These are phyloP conservation scores for Drosophila neotestacea DNA, from an alignment of 2,888 invertebrate genomes.

Conservation along the genomic window DNA sequence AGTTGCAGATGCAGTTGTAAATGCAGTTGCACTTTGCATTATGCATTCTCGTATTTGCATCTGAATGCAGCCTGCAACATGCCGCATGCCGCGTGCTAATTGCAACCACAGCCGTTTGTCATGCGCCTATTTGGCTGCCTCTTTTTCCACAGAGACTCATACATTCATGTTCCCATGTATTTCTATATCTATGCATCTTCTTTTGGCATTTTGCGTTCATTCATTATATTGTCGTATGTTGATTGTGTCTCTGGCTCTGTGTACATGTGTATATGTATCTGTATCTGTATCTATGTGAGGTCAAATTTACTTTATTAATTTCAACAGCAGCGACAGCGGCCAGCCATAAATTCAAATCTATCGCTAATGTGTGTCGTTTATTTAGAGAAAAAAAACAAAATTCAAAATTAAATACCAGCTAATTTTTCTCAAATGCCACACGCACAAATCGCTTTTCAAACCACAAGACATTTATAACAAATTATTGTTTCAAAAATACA, in stretches of 20 bases:
- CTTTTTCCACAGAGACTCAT: slow-evolving; percentile 5
- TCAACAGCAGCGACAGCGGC: slow-evolving; percentile 58
- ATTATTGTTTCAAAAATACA: slow-evolving; percentile 40
- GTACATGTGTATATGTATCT: background rate
- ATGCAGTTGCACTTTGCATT: slow-evolving; percentile 9
- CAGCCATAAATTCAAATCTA: slow-evolving; percentile 73
- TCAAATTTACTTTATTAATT: slow-evolving; percentile 83
- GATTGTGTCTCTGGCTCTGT: slow-evolving; percentile 27
- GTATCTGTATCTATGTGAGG: slow-evolving; percentile 63
- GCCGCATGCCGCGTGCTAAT: slow-evolving; percentile 61
- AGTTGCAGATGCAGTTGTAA: slow-evolving; percentile 30
- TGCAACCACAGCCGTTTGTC: slow-evolving; percentile 75
- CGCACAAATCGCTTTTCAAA: slow-evolving; percentile 53
- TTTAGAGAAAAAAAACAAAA: slow-evolving; percentile 34
- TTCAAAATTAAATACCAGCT: slow-evolving; percentile 59
- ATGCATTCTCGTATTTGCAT: slow-evolving; percentile 13
- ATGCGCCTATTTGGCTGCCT: slow-evolving; percentile 62
- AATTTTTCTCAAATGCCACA: slow-evolving; percentile 55
- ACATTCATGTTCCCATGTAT: slow-evolving; percentile 9
- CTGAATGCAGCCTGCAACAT: slow-evolving; percentile 11
- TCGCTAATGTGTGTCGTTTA: slow-evolving; percentile 61
- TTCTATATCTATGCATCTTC: slow-evolving; percentile 32
- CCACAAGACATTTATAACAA: slow-evolving; percentile 33
- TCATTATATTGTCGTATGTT: slow-evolving; percentile 76
- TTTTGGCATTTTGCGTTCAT: slow-evolving; percentile 64